Conservation (phyloP, 2,888 invertebrate genomes). For the Tipula confusa region DNA sequence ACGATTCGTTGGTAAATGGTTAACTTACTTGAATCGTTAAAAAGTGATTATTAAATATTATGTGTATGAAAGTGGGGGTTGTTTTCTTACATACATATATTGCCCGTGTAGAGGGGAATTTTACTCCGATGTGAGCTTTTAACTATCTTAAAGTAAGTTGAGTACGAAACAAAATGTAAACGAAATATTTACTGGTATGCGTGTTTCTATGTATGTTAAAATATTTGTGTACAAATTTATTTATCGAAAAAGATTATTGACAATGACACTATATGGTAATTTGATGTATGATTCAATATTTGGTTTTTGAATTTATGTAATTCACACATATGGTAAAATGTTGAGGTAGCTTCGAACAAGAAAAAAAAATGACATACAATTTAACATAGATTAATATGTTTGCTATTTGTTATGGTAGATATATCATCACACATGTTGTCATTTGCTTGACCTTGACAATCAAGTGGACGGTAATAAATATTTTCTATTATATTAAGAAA, state of each 20-base stretch:
- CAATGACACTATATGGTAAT: slow-evolving; percentile 12
- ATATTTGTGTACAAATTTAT: neutral
- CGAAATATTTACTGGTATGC: too few species aligned
- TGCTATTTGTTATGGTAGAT: neutral
- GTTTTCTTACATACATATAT: neutral
- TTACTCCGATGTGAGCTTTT: neutral
- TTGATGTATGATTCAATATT: neutral
- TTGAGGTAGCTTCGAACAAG: neutral
- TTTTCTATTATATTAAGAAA: too few species aligned
- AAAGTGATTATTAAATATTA: neutral
- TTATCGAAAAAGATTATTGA: neutral
- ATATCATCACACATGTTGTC: neutral
- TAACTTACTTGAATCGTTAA: neutral
- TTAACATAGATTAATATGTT: neutral
- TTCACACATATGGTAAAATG: neutral
- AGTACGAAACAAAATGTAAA: neutral
- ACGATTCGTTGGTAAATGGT: neutral
- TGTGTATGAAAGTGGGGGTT: neutral
- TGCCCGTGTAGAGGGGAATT: neutral
- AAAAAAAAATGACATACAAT: neutral
- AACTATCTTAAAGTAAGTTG: neutral
- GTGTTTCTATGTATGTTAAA: neutral
- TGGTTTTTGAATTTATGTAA: neutral
- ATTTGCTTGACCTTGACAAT: neutral
- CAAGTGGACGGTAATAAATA: too few species aligned